A percentile compares a stretch with the other conserved stretches of the same genome.
These are phyloP conservation scores for Paguma larvata DNA, from an alignment of 2,797 vertebrate species.

Conservation along the genomic window DNA sequence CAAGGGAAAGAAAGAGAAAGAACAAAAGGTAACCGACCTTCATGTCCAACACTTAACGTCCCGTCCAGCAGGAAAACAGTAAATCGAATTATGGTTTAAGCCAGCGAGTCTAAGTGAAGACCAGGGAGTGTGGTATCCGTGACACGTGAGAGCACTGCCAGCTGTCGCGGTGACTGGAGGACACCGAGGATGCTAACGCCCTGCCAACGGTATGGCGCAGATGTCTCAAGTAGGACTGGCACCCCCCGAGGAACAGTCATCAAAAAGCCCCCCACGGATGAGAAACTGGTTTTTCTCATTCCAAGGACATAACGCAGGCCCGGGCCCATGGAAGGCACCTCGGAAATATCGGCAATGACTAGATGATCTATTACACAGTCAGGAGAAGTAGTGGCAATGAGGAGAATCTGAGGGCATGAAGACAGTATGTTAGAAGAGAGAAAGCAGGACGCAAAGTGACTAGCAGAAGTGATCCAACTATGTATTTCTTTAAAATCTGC, in stretches of 20 bases:
- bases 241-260: neutral
- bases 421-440: neutral
- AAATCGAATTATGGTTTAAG: neutral
- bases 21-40: neutral
- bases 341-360: neutral
- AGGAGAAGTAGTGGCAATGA: neutral
- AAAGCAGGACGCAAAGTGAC: neutral
- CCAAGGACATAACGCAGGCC: neutral
- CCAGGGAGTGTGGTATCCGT: too few species aligned
- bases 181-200: neutral
- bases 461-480: neutral
- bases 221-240: neutral
- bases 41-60: neutral
- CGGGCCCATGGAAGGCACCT: neutral
- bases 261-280: neutral
- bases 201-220: neutral
- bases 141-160: neutral
- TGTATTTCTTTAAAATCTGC: neutral
- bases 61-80: neutral
- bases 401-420: neutral
- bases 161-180: neutral
- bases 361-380: neutral
- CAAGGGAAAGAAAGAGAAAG: neutral
- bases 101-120: neutral
- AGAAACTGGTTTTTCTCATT: neutral